Evolutionary conservation across 64 coral and sea anemone species (phyloP).

Genomic region (Actinia tenebrosa): DNA sequence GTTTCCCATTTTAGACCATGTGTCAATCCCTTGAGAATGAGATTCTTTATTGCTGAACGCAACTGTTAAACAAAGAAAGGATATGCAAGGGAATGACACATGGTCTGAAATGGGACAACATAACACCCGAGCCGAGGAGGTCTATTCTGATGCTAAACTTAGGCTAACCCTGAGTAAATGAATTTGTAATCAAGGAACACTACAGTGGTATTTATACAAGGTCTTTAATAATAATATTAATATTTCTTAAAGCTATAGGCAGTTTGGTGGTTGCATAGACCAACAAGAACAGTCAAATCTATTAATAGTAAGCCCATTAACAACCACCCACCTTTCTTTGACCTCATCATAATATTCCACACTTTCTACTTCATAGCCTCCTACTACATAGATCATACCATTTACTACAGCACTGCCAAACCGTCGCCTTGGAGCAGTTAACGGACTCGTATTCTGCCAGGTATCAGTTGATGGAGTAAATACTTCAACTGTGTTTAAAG

Average conservation of each 20-base stretch:
- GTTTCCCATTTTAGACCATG: too few relatives aligned
- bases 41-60: too few relatives aligned
- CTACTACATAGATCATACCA: conserved; percentile 49
- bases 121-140: too few relatives aligned
- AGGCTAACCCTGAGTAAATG: too few relatives aligned
- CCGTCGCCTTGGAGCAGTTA: conserved; percentile 36
- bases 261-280: conserved; percentile 56
- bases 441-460: conserved; percentile 20
- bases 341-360: conserved; percentile 50
- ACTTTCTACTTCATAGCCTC: conserved; percentile 42
- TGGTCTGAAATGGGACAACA: too few relatives aligned
- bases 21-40: too few relatives aligned
- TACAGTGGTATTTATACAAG: too few relatives aligned
- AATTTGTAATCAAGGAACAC: too few relatives aligned
- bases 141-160: too few relatives aligned
- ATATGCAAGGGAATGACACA: too few relatives aligned
- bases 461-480: conserved; percentile 11
- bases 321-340: conserved; percentile 42
- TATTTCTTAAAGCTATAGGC: neutral
- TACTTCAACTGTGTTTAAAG: conserved; percentile 38
- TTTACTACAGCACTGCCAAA: conserved; percentile 73
- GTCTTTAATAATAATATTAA: too few relatives aligned
- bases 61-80: too few relatives aligned
- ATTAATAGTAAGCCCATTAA: conserved; percentile 27
- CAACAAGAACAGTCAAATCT: conserved; percentile 66